Evolutionary conservation across 1,140 invertebrate species (phyloP).

Genomic region (Brachionus asplanchnoidis): DNA sequence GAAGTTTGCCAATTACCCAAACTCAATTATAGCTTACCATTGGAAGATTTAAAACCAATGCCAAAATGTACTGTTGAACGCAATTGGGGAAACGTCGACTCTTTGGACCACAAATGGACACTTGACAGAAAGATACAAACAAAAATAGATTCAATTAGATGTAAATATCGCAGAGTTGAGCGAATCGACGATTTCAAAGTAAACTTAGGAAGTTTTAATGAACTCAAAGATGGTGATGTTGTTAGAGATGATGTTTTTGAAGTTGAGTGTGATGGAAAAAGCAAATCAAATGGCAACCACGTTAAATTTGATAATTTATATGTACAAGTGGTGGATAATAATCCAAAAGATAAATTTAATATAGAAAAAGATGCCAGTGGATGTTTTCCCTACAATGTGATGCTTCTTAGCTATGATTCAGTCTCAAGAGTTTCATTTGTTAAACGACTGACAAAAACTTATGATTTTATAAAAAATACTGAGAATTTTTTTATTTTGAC

Average conservation of each 20-base stretch:
- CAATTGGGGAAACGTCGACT: not conserved
- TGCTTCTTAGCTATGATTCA: slow-evolving; percentile 1
- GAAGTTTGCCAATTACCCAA: not conserved
- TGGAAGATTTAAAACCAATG: not conserved
- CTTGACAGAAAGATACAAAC: not conserved
- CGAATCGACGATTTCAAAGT: not conserved
- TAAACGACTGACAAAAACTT: not conserved
- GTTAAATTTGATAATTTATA: slow-evolving; percentile 19
- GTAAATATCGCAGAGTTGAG: not conserved
- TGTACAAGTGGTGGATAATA: not conserved
- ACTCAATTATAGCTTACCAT: not conserved
- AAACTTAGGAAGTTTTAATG: not conserved
- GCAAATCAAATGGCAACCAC: not conserved
- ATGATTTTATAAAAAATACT: not conserved
- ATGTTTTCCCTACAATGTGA: not conserved
- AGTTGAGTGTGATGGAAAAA: not conserved
- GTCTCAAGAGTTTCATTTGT: not conserved
- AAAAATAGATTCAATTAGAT: not conserved
- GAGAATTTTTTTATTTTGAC: not conserved
- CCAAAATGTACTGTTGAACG: not conserved
- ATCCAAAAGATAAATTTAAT: not conserved
- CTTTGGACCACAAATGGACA: not conserved
- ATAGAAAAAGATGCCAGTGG: not conserved
- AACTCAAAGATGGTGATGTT: not conserved
- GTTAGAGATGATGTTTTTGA: not conserved